A percentile compares a stretch with the other conserved stretches of the same genome.
Evolutionary conservation across 2,113 vertebrate genomes (phyloP).

Genomic region (Xenotilapia caudafasciata): DNA sequence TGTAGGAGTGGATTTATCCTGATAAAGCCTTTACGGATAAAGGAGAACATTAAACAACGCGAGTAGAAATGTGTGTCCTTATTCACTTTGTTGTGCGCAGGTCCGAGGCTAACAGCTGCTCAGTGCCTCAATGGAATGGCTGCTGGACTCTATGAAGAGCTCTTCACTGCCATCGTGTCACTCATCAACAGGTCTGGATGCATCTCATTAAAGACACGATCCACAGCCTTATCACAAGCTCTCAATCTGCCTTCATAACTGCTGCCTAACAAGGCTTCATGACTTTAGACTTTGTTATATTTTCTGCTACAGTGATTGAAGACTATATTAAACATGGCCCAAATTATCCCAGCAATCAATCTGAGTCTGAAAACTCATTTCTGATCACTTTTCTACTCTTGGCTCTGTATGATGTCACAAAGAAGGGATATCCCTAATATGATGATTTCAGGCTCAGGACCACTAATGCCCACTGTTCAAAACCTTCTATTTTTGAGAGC

Average conservation of each 20-base stretch:
- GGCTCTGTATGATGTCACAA: neutral
- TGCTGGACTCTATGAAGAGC: conserved; percentile 87
- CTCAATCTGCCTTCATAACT: neutral
- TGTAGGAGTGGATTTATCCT: neutral
- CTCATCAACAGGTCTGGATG: conserved; percentile 89
- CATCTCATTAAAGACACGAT: neutral
- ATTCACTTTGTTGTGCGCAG: conserved; percentile 43
- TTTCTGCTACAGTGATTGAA: neutral
- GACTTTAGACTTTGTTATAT: neutral
- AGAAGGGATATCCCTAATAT: neutral
- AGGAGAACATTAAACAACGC: neutral
- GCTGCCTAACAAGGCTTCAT: neutral
- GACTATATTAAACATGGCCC: neutral
- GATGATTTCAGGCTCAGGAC: neutral
- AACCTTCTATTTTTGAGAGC: neutral
- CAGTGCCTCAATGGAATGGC: conserved; percentile 93
- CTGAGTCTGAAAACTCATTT: neutral
- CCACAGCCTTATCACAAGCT: neutral
- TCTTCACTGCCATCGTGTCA: conserved; percentile 78
- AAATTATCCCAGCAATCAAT: neutral
- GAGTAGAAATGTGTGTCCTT: neutral
- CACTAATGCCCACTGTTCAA: neutral
- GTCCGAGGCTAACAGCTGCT: conserved; percentile 78
- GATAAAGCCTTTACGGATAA: neutral
- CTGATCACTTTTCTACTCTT: neutral